phyloP scores from a whole-genome alignment of 2,888 invertebrate genomes.

The Hartigia nigra region DNA sequence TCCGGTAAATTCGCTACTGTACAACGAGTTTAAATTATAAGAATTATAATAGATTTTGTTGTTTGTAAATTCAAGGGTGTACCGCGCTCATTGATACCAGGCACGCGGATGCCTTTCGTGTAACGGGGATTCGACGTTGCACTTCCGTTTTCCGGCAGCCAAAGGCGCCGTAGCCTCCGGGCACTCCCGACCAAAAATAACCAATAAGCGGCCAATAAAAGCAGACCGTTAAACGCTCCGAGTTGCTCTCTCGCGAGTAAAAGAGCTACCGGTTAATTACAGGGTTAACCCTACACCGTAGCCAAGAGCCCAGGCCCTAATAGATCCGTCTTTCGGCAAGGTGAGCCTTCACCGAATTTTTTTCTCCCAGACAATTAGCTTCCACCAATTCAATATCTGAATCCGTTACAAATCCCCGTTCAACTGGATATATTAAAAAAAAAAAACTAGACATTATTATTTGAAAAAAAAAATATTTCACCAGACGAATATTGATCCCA shows the following conservation, averaged over 20 bases:
- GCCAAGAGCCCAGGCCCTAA: conserved; percentile 48
- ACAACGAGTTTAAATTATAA: background rate
- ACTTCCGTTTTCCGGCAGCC: conserved; percentile 57
- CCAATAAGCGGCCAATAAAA: conserved; percentile 64
- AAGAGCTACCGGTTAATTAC: conserved; percentile 66
- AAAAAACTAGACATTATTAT: background rate
- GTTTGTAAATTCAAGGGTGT: background rate
- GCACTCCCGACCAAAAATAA: conserved; percentile 56
- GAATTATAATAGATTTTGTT: background rate
- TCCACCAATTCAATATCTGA: background rate
- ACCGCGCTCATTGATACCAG: background rate
- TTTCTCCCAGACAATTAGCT: background rate
- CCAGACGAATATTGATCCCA: background rate
- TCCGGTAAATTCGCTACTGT: background rate
- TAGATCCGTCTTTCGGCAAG: conserved; percentile 55
- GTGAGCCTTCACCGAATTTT: conserved; percentile 7
- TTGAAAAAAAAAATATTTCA: background rate
- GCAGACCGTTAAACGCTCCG: conserved; percentile 50
- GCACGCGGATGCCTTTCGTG: conserved; percentile 30
- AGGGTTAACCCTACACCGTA: conserved; percentile 55
- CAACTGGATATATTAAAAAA: background rate
- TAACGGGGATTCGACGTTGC: conserved; percentile 12
- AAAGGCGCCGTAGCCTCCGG: conserved; percentile 30
- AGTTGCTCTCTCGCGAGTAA: conserved; percentile 51
- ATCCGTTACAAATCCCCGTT: background rate